Base-by-base conservation (phyloP, 2,797 vertebrate species). In the Eulemur albifrons region DNA sequence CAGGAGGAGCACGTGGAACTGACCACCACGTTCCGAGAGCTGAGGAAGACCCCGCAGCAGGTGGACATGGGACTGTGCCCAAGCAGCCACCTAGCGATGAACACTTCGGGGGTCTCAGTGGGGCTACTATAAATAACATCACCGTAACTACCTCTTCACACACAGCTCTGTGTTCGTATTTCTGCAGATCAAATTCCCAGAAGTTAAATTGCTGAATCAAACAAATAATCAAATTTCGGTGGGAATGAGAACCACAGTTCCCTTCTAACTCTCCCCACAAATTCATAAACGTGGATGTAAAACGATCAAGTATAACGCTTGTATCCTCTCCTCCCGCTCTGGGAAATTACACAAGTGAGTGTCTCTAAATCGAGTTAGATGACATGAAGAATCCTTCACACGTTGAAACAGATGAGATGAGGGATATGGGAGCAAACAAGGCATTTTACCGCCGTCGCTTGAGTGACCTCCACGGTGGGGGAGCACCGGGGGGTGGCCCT, bases 11-110 rank as follows among this genome's bases (percentile, higher is more conserved):
- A 20, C 4, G 9, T 10, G 17, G 18, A 20, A 35, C n/a, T 48
- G 4, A 20, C 72, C 43, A 20, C 43, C 43, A 20, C 63, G 30
- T 38, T 61, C 84, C 3, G 11, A n/a, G 54, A 63, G 54, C 43
- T 1, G 2, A 17, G 11, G 0, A 1, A 79, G 23, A 45, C 40
- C 17, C 21, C 38, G 1, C 0, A 1, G 0, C 10, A 0, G 4
- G 11, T 18, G 1, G 3, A 2, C 1, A 1, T 1, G 9, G 1
- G 35, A 10, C 25, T 1, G 7, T 4, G 4, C 32, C 21, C 54
- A 5, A 8, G 72, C 9, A 7, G 2, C 12, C 9, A 12, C 40
- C 65, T 2, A 4, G 17, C 5, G 52, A 73, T 32, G 57, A 57
- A 8, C 4, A 0, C 13, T 4, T 7, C 0, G 21, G 27, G 23